A percentile compares a stretch with the other conserved stretches of the same genome.
phyloP scores from a whole-genome alignment of 2,113 vertebrate species.

The Eublepharis macularius region DNA sequence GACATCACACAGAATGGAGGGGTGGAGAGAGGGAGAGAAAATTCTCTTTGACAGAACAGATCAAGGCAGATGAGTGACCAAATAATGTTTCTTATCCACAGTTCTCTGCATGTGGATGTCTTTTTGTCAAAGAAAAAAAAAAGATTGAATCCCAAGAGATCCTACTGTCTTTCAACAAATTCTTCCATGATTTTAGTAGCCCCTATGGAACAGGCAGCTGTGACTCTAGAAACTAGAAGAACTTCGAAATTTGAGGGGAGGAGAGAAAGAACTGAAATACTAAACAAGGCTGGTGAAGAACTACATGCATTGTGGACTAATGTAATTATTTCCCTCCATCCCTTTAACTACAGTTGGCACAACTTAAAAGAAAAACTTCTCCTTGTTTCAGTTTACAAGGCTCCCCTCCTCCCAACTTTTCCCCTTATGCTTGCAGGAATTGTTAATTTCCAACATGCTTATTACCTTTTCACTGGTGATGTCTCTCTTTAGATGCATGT shows the following conservation, averaged over 20 bases:
- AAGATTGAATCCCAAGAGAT: constrained; percentile 15
- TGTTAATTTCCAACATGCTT: constrained; percentile 3
- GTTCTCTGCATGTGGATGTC: constrained; percentile 32
- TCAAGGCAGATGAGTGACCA: background rate
- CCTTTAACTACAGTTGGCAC: constrained; percentile 63
- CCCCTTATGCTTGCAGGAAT: constrained; percentile 40
- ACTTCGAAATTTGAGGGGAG: constrained; percentile 53
- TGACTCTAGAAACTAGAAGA: constrained; percentile 19
- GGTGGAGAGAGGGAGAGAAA: background rate
- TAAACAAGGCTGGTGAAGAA: constrained; percentile 46
- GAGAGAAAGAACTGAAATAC: constrained; percentile 49
- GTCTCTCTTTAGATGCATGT: constrained; percentile 8
- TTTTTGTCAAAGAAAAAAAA: background rate
- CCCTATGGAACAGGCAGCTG: constrained; percentile 29
- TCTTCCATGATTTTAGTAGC: background rate
- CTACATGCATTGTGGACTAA: constrained; percentile 54
- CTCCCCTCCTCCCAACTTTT: constrained; percentile 50
- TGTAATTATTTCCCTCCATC: constrained; percentile 64
- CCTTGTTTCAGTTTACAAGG: constrained; percentile 50
- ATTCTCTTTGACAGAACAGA: background rate
- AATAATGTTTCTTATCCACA: background rate
- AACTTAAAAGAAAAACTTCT: constrained; percentile 63
- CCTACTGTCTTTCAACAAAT: constrained; percentile 30
- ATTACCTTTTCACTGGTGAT: constrained; percentile 23
- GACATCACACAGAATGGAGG: background rate